These are phyloP conservation scores for Cataglyphis livida DNA, from an alignment of 2,888 invertebrate species.

Conservation along the genomic window DNA sequence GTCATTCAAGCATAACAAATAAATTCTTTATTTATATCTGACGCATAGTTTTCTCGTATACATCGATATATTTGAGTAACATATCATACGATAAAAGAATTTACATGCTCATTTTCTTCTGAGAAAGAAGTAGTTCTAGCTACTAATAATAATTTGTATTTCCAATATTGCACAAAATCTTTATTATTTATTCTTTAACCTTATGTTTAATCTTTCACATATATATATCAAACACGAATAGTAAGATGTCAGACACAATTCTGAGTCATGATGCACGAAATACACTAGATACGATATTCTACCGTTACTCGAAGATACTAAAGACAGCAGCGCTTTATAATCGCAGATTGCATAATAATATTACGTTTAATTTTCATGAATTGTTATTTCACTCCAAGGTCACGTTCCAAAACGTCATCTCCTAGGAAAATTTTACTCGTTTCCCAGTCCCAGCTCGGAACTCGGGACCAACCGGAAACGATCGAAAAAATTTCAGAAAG, in stretches of 20 bases:
- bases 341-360: too few species aligned
- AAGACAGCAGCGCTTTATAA: too few species aligned
- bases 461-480: too few species aligned
- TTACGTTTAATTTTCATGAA: too few species aligned
- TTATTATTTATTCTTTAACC: constrained; percentile 9
- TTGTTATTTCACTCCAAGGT: too few species aligned
- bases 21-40: background rate
- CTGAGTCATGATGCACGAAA: background rate
- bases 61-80: background rate
- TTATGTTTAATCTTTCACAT: constrained; percentile 4
- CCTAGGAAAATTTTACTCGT: too few species aligned
- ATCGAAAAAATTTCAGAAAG: too few species aligned
- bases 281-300: background rate
- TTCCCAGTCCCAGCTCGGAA: too few species aligned
- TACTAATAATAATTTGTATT: background rate
- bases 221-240: background rate
- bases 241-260: constrained; percentile 6
- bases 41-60: background rate
- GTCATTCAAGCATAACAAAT: constrained; percentile 6
- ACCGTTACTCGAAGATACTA: too few species aligned
- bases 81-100: constrained; percentile 4
- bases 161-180: background rate
- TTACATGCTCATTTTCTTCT: background rate
- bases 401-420: too few species aligned
- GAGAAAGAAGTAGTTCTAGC: background rate